Conservation (phyloP, 2,888 invertebrate genomes). For the Drosophila formosana region DNA sequence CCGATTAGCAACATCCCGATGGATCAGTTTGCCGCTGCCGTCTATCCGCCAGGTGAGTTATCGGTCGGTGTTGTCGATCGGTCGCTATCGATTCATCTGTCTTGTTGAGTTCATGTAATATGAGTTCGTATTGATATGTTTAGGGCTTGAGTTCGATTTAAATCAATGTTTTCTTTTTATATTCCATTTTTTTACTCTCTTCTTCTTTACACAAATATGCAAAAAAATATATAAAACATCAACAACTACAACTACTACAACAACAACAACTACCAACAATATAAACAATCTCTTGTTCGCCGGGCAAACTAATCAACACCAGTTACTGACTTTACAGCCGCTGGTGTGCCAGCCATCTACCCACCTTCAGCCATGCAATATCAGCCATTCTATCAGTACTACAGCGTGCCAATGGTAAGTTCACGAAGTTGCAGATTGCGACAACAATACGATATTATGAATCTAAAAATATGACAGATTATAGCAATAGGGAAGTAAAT, state of each 20-base stretch:
- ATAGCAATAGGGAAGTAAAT: no score
- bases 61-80: no score
- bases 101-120: constrained; percentile 18
- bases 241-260: constrained; percentile 48
- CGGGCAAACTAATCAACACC: constrained; percentile 70
- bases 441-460: no score
- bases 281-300: constrained; percentile 32
- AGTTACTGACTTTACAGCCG: constrained; percentile 84
- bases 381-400: constrained; percentile 86
- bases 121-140: neutral
- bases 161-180: constrained; percentile 58
- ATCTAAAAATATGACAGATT: no score
- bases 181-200: constrained; percentile 67
- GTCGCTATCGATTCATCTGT: constrained; percentile 1
- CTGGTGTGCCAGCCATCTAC: constrained; percentile 86
- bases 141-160: constrained; percentile 47
- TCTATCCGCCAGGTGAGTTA: constrained; percentile 85
- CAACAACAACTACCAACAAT: constrained; percentile 9
- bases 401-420: constrained; percentile 86
- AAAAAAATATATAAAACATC: constrained; percentile 10
- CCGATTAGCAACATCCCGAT: constrained; percentile 85
- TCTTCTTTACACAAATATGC: constrained; percentile 39
- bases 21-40: constrained; percentile 85
- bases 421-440: neutral
- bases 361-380: constrained; percentile 86